These are phyloP conservation scores for Sesamia nonagrioides DNA, from an alignment of 1,140 invertebrate species.

Conservation along the genomic window DNA sequence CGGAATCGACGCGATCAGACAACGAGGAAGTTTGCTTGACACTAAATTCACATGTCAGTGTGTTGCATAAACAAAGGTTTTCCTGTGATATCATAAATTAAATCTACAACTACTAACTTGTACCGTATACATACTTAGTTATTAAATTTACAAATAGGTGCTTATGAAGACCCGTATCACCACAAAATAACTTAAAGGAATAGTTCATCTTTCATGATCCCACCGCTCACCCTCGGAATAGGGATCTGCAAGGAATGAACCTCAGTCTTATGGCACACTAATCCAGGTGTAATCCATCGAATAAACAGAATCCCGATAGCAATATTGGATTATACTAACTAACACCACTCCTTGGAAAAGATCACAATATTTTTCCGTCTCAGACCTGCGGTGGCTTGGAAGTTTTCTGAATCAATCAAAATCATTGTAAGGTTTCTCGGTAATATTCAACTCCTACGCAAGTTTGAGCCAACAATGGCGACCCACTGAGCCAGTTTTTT, in stretches of 20 bases:
- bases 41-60: not conserved
- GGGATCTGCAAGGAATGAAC: too few relatives aligned
- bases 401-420: slow-evolving; percentile 5
- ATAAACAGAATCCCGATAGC: too few relatives aligned
- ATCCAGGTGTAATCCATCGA: too few relatives aligned
- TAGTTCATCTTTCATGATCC: too few relatives aligned
- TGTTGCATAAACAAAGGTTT: not conserved
- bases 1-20: not conserved
- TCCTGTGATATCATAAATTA: not conserved
- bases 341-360: not conserved
- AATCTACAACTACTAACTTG: not conserved
- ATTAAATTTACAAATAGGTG: too few relatives aligned
- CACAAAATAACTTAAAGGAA: too few relatives aligned
- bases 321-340: too few relatives aligned
- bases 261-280: too few relatives aligned
- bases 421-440: slow-evolving; percentile 1
- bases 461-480: slow-evolving; percentile 23
- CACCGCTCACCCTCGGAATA: too few relatives aligned
- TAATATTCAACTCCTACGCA: slow-evolving; percentile 27
- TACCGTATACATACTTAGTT: too few relatives aligned
- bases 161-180: too few relatives aligned
- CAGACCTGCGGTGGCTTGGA: not conserved
- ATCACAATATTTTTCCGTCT: not conserved
- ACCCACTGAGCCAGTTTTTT: slow-evolving; percentile 30
- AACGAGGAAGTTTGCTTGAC: not conserved